A percentile compares a stretch with the other conserved stretches of the same genome.
phyloP scores from a whole-genome alignment of 1,140 invertebrate species.

The Drosophila pseudoobscura region DNA sequence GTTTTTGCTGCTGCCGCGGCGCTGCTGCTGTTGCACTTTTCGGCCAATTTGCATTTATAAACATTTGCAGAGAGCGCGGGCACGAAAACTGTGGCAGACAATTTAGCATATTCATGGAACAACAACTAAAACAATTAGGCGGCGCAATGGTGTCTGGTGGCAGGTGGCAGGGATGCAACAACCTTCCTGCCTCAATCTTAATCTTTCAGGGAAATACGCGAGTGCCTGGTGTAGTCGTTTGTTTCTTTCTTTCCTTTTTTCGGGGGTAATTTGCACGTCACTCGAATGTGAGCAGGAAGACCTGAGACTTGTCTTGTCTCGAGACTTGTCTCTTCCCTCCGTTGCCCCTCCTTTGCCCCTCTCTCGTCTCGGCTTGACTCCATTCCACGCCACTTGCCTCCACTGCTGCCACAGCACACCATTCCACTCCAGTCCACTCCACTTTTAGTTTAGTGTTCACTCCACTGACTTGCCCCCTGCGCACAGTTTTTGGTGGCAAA shows the following conservation, averaged over 20 bases:
- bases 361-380: slow-evolving; percentile 1
- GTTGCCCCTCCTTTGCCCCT: too few species aligned
- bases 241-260: slow-evolving; percentile 23
- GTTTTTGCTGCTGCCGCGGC: slow-evolving; percentile 6
- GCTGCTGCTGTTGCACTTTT: slow-evolving; percentile 67
- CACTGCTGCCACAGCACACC: too few species aligned
- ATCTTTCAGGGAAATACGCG: slow-evolving; percentile 5
- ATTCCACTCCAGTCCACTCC: slow-evolving; percentile 1
- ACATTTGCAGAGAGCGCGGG: slow-evolving; percentile 59
- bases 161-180: slow-evolving; percentile 49
- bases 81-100: slow-evolving; percentile 61
- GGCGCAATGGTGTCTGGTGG: slow-evolving; percentile 40
- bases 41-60: slow-evolving; percentile 81
- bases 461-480: too few species aligned
- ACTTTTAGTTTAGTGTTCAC: slow-evolving; percentile 12
- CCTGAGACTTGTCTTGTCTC: slow-evolving; percentile 36
- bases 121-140: slow-evolving; percentile 79
- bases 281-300: slow-evolving; percentile 71
- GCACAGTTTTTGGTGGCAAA: slow-evolving; percentile 36
- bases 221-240: not conserved
- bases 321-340: not conserved
- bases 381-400: slow-evolving; percentile 38
- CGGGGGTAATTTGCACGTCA: slow-evolving; percentile 73
- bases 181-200: slow-evolving; percentile 18
- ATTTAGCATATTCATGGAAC: slow-evolving; percentile 80